A percentile compares a stretch with the other conserved stretches of the same genome.
These are phyloP conservation scores for Heliconius hortense DNA, from an alignment of 2,888 invertebrate genomes.

Conservation along the genomic window DNA sequence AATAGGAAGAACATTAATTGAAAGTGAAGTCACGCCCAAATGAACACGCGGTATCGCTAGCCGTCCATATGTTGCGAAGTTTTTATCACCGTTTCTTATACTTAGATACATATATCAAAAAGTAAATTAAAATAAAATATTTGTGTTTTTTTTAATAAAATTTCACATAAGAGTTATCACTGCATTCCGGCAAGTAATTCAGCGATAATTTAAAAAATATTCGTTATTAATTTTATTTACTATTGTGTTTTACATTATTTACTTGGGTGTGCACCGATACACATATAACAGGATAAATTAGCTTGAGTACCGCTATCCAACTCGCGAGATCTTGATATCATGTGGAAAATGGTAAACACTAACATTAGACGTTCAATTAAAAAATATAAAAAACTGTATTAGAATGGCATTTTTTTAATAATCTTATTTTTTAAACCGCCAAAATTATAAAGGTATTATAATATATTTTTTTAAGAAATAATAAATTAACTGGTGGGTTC, in stretches of 20 bases:
- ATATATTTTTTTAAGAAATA: neutral
- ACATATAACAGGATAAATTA: neutral
- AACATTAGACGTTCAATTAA: neutral
- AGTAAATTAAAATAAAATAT: neutral
- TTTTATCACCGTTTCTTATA: slow-evolving; percentile 11
- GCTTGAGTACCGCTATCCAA: neutral
- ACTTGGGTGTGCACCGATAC: neutral
- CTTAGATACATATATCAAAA: neutral
- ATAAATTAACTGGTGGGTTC: slow-evolving; percentile 33
- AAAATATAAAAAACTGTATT: neutral
- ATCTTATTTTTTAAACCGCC: neutral
- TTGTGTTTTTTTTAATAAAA: neutral
- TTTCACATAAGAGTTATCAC: neutral
- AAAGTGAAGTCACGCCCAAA: slow-evolving; percentile 50
- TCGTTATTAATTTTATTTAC: neutral
- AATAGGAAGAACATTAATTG: slow-evolving; percentile 49
- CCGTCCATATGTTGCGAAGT: slow-evolving; percentile 33
- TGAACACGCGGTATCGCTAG: slow-evolving; percentile 45
- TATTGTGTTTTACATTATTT: neutral
- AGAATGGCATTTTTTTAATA: slow-evolving; percentile 13
- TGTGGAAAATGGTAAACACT: neutral
- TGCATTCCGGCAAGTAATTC: neutral
- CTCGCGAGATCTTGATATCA: neutral
- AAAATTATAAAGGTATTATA: slow-evolving; percentile 19
- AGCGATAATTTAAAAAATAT: neutral